Evolutionary conservation across 2,888 invertebrate genomes (phyloP).

Genomic region (Melieria omissa): DNA sequence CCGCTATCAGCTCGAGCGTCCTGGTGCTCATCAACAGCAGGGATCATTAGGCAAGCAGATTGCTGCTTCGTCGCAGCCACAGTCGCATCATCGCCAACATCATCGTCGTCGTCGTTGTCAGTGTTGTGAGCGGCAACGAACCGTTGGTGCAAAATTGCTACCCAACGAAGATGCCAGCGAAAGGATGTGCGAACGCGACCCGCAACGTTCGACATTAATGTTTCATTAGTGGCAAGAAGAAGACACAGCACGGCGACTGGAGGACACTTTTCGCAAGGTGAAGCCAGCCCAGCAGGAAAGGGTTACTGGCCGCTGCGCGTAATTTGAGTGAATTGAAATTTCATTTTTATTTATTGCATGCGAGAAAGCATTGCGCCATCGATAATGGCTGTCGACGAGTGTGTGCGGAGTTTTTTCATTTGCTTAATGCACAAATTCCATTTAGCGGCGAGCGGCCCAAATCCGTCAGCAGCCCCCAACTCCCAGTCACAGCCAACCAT

Average conservation of each 20-base stretch:
- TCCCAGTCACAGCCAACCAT: not conserved
- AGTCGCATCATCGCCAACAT: conserved; percentile 16
- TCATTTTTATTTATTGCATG: too few species aligned
- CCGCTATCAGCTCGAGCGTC: not conserved
- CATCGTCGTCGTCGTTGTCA: not conserved
- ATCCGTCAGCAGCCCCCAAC: too few species aligned
- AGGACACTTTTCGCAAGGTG: conserved; percentile 2
- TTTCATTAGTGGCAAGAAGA: conserved; percentile 24
- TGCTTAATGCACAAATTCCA: conserved; percentile 61
- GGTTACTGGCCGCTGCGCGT: not conserved
- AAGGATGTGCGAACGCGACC: not conserved
- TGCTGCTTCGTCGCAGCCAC: not conserved
- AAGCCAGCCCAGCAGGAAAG: not conserved
- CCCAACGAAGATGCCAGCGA: not conserved
- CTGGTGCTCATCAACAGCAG: conserved; percentile 39
- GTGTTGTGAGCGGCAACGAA: not conserved
- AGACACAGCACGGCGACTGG: not conserved
- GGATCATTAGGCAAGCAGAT: conserved; percentile 55
- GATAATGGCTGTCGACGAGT: conserved; percentile 2
- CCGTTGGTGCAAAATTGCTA: conserved; percentile 1
- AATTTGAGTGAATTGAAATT: too few species aligned
- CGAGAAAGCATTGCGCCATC: too few species aligned
- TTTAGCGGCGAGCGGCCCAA: conserved; percentile 45
- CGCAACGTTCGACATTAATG: conserved; percentile 19
- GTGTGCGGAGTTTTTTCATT: conserved; percentile 48